phyloP scores from a whole-genome alignment of 2,113 vertebrate genomes.

The Ochotona curzoniae region DNA sequence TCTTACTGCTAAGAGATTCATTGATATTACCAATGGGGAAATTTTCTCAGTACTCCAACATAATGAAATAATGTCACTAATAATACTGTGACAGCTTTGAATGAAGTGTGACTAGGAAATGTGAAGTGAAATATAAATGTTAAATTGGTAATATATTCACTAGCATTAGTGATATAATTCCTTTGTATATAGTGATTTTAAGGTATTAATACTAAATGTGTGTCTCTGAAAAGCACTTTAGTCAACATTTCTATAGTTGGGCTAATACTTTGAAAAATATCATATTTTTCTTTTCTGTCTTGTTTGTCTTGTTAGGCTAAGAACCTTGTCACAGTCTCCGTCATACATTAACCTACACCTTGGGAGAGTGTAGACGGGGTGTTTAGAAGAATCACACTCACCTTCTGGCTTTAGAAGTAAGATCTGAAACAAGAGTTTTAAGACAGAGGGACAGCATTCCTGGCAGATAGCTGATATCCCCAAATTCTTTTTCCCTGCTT shows the following conservation, averaged over 20 bases:
- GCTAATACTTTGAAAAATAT: neutral
- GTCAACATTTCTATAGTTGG: neutral
- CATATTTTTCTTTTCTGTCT: neutral
- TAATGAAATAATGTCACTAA: slow-evolving; percentile 7
- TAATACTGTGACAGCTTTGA: neutral
- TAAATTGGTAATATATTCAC: neutral
- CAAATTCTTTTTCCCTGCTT: neutral
- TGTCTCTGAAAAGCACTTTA: neutral
- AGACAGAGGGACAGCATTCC: neutral
- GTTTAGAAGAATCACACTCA: neutral
- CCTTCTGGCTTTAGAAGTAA: neutral
- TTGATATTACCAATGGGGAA: neutral
- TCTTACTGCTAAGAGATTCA: slow-evolving; percentile 20
- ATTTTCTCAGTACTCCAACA: neutral
- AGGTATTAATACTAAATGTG: neutral
- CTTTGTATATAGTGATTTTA: neutral
- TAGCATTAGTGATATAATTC: neutral
- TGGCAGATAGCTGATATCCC: neutral
- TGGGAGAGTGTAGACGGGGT: neutral
- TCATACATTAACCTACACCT: neutral
- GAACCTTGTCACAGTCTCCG: neutral
- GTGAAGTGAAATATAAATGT: neutral
- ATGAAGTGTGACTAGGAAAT: neutral
- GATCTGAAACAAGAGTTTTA: neutral
- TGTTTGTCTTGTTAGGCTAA: neutral